A percentile compares a stretch with the other conserved stretches of the same genome.
Evolutionary conservation across 2,888 invertebrate genomes (phyloP).

Genomic region (Aphelenchoides bicaudatus): DNA sequence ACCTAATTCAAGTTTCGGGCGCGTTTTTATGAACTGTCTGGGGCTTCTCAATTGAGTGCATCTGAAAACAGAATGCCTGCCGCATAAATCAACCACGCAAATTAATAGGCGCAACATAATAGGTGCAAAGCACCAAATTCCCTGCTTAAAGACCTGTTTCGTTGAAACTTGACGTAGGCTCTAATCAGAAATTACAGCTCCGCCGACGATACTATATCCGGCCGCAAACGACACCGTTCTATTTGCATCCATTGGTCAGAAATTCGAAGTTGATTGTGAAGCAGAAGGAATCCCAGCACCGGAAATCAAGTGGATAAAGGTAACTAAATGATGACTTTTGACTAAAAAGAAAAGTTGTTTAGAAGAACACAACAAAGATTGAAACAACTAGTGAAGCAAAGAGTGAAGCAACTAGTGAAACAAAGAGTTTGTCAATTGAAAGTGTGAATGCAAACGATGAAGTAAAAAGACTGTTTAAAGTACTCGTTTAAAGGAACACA

Average conservation of each 20-base stretch:
- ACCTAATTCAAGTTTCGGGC: no score
- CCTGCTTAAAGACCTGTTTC: no score
- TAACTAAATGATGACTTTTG: conserved; percentile 16
- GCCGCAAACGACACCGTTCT: background rate
- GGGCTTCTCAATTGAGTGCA: background rate
- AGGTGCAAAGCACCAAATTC: no score
- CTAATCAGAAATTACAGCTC: conserved; percentile 30
- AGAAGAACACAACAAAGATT: conserved; percentile 38
- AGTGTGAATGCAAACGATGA: background rate
- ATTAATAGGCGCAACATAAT: background rate
- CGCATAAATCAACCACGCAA: background rate
- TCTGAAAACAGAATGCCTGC: background rate
- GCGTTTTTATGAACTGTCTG: no score
- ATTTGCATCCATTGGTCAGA: conserved; percentile 16
- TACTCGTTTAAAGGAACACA: conserved; percentile 5
- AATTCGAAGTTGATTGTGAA: conserved; percentile 36
- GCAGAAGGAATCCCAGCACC: conserved; percentile 47
- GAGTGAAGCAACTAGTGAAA: conserved; percentile 40
- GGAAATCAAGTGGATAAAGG: conserved; percentile 48
- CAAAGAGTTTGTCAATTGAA: conserved; percentile 30
- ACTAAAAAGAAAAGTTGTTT: conserved; percentile 20
- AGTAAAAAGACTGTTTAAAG: background rate
- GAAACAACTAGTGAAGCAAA: conserved; percentile 41
- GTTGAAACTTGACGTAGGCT: conserved; percentile 22
- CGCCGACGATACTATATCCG: conserved; percentile 19